Evolutionary conservation across 2,888 invertebrate genomes (phyloP).

Genomic region (Campopleginae sp.): DNA sequence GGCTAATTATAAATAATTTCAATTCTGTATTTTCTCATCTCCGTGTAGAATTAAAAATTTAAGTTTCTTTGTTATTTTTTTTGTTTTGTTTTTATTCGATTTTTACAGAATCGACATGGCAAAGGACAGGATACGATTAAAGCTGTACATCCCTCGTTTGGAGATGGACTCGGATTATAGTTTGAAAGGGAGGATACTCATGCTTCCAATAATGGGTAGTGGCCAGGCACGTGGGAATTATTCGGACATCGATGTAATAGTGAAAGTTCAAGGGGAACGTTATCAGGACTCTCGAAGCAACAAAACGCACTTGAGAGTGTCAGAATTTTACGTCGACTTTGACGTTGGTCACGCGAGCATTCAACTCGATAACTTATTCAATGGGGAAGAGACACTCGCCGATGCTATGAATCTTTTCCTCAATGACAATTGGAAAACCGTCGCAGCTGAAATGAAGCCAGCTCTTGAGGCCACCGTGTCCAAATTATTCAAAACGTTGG

Average conservation of each 20-base stretch:
- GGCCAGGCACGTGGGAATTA: constrained; percentile 89
- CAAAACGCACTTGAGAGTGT: constrained; percentile 86
- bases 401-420: constrained; percentile 90
- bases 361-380: constrained; percentile 89
- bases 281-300: constrained; percentile 80
- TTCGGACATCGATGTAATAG: constrained; percentile 88
- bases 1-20: neutral
- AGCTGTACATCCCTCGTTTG: constrained; percentile 88
- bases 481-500: constrained; percentile 86
- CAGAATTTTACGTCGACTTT: constrained; percentile 88
- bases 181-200: constrained; percentile 89
- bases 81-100: neutral
- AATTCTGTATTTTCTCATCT: neutral
- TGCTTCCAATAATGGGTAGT: constrained; percentile 90
- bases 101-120: constrained; percentile 85
- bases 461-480: constrained; percentile 88
- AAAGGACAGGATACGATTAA: constrained; percentile 86
- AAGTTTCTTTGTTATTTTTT: neutral
- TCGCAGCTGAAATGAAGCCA: constrained; percentile 89
- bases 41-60: neutral
- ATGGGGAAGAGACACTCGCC: constrained; percentile 87
- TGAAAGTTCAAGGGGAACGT: constrained; percentile 87
- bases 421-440: constrained; percentile 91
- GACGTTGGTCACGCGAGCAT: constrained; percentile 88
- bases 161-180: constrained; percentile 88